Evolutionary conservation across 2,113 vertebrate species (phyloP), one percentile per base, ranked within the genome.

Genomic region (Sinocyclocheilus anophthalmus): DNA sequence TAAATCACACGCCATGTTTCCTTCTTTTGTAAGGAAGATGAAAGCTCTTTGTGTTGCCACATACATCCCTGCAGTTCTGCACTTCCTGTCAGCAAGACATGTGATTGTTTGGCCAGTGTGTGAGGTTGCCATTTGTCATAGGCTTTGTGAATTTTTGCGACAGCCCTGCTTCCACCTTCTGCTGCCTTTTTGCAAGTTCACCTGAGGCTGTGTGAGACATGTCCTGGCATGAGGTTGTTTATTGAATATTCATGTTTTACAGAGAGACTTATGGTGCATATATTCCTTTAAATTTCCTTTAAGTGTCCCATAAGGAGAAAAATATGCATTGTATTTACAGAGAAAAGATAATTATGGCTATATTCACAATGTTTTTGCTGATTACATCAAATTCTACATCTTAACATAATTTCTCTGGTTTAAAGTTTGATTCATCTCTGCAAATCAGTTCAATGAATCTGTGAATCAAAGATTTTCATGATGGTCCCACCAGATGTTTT

Each of bases 21-120:
- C 67, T 67, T 78, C 37, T 80, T 63, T 24, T 78, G 24, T 78
- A 42, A 69, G 20, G 30, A 76, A 70, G 63, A 86, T 86, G 72
- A 81, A 86, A 86, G 76, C 63, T 45, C 69, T 86, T 39, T 26
- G 24, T 72, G n/a, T 73, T 83, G 50, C 73, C 81, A 84, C 81
- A 79, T 63, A 20, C 65, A 50, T 80, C 73, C 55, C 84, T n/a
- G 26, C 42, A 83, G 78, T 59, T 61, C 24, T 76, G 18, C 33
- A 70, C 87, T 83, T 88, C 87, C 84, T 88, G 61, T 83, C n/a
- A 85, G 24, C 18, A 16, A 61, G 48, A 81, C 72, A 72, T 39
- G 67, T 42, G 72, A 82, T 85, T 82, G 79, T 63, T 79, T 30
- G 53, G 12, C 26, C 73, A 59, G 53, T 22, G 53, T 78, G 50